Percentiles rank a stretch among this genome's conserved stretches.
Conservation (phyloP, 2,797 vertebrate species). For the Bufotes viridis region DNA sequence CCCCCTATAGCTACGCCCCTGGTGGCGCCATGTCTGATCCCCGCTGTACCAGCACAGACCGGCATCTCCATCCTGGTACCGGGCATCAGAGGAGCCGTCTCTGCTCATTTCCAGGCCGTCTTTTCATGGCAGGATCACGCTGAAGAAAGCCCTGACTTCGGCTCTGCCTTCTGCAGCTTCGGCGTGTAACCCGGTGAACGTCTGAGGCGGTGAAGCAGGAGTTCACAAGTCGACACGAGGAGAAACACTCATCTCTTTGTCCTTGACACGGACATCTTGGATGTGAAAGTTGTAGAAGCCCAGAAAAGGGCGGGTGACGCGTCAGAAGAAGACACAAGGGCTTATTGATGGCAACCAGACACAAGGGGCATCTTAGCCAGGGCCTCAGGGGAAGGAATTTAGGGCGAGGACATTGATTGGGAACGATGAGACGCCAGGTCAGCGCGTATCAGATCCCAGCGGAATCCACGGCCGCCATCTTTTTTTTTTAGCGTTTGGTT, state of each 20-base stretch:
- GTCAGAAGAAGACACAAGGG: slow-evolving; percentile 3
- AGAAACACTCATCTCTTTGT: slow-evolving; percentile 26
- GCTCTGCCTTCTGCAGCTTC: slow-evolving; percentile 25
- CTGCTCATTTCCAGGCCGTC: slow-evolving; percentile 6
- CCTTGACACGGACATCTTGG: background rate
- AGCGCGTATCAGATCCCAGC: background rate
- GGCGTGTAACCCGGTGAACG: slow-evolving; percentile 25
- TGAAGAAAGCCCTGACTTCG: slow-evolving; percentile 28
- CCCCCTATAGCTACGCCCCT: too few species aligned
- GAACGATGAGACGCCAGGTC: background rate
- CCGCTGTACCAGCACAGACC: background rate
- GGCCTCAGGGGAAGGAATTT: slow-evolving; percentile 4
- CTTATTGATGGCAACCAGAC: slow-evolving; percentile 9
- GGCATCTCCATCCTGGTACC: background rate
- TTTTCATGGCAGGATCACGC: background rate
- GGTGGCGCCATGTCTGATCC: too few species aligned
- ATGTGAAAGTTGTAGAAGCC: background rate
- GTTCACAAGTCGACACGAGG: slow-evolving; percentile 14
- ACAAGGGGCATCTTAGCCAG: background rate
- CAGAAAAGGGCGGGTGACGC: slow-evolving; percentile 13
- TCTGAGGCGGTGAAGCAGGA: slow-evolving; percentile 19
- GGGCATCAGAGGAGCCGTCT: slow-evolving; percentile 28
- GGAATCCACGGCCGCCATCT: background rate
- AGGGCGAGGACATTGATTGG: background rate
- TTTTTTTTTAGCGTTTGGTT: background rate